Base-by-base conservation (phyloP, 1,140 invertebrate species). In the Ceratosolen solmsi region DNA sequence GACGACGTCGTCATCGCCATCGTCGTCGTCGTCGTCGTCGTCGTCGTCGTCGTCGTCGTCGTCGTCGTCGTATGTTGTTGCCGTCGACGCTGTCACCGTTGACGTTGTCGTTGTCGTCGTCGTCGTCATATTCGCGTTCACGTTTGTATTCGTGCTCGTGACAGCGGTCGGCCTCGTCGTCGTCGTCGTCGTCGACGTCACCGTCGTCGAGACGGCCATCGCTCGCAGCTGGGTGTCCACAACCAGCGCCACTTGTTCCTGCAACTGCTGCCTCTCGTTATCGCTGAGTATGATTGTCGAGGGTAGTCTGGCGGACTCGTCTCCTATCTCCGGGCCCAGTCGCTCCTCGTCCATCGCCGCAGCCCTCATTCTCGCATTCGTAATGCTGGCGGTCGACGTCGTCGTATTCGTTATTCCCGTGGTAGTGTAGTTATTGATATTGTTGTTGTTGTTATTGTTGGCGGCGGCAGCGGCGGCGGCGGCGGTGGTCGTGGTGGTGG, bases 191-290 rank as follows among this genome's bases (percentile, higher is more conserved):
- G 58, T 20, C 1, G 41, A 22, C 51, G 65, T 60, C 58, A 54
- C 27, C 46, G 68, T 54, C 56, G 58, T 58, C 41, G 82, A 83
- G 54, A 78, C 83, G 58, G 83, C 79, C 83, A 84, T 80, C 74
- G 83, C 78, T 74, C 83, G 38, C n/a, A 81, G 72, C 68, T 83
- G 82, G 0, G 82, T 76, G 58, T 79, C 82, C 30, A 83, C 82
- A 7, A 77, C 71, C 7, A 80, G 63, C 0, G 80, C 80, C n/a
- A 49, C 79, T 25, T 75, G 79, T n/a, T 80, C 71, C 65, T 81
- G 68, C 79, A 80, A 84, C 84, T 88, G 84, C 80, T 86, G 83
- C 86, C 84, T 87, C 85, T 86, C 88, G 83, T 84, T 84, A 70
- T 85, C 86, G 70, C 80, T 84, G 56, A 80, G 68, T 49, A 82